Base-by-base conservation (phyloP, 2,113 vertebrate species). In the Limnothrissa miodon region DNA sequence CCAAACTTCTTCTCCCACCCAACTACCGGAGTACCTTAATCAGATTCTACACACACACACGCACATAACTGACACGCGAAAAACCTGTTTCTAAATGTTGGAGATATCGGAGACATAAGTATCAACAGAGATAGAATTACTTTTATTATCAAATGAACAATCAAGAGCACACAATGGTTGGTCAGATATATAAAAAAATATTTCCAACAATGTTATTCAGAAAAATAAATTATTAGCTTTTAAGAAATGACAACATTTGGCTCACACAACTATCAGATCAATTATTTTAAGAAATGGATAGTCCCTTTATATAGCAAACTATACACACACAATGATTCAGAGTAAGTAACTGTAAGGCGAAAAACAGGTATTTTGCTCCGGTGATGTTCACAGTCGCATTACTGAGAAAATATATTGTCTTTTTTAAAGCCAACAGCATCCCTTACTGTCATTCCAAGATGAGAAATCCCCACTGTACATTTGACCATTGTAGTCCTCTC, bases 61-160 rank as follows among this genome's bases (percentile, higher is more conserved):
- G 17, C 11, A 74, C 66, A 39, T 21, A 56, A 10, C 29, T 15
- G 66, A n/a, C n/a, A n/a, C n/a, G n/a, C n/a, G n/a, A 74, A 74
- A 74, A 36, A 74, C 66, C 66, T 15, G 66, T 74, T 74, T 33
- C 15, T 9, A 23, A 56, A 36, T 17, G 33, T 74, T 36, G 33
- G 4, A 42, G 13, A 74, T 9, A 33, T 36, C 2, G 66, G 29
- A 36, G 33, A 74, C 66, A 74, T 21, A 2, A 74, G 66, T 74
- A 39, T 74, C 66, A 74, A 33, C 9, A 78, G 74, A 39, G 36
- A 48, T 70, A 80, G 45, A 29, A 33, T 59, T 46, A 44, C 59
- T 45, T 80, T 85, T 85, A 87, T 66, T 87, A 85, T 19, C 56
- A 83, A 56, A 25, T 25, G 6, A 21, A 19, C 42, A 81, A 80